phyloP scores from a whole-genome alignment of 1,140 invertebrate species.

The Drosophila prosaltans region DNA sequence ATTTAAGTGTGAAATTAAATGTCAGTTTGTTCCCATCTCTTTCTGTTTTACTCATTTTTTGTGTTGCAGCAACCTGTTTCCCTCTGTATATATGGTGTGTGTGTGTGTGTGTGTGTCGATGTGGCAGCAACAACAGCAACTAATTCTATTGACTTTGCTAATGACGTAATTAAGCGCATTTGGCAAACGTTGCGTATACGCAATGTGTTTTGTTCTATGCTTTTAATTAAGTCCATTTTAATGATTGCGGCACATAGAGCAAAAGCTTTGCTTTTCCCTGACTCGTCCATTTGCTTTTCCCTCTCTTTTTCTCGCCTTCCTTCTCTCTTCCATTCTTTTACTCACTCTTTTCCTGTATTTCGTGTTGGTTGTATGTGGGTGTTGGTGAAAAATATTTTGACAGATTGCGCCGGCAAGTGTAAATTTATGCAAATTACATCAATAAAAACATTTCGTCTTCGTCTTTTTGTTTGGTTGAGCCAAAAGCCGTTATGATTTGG shows the following conservation, averaged over 20 bases:
- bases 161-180: conserved; percentile 81
- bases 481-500: conserved; percentile 69
- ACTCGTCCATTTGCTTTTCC: conserved; percentile 8
- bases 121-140: conserved; percentile 47
- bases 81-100: conserved; percentile 2
- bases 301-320: background rate
- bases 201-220: conserved; percentile 53
- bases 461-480: conserved; percentile 43
- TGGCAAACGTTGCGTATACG: conserved; percentile 64
- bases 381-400: conserved; percentile 64
- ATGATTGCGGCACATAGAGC: conserved; percentile 54
- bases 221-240: conserved; percentile 76
- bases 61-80: conserved; percentile 38
- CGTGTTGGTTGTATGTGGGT: background rate
- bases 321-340: background rate
- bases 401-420: conserved; percentile 75
- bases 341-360: background rate
- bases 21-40: conserved; percentile 34
- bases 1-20: conserved; percentile 74
- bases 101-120: background rate
- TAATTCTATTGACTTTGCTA: conserved; percentile 81
- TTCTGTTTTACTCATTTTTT: conserved; percentile 18
- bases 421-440: conserved; percentile 81
- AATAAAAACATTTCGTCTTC: conserved; percentile 78
- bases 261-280: conserved; percentile 38